A percentile compares a stretch with the other conserved stretches of the same genome.
These are phyloP conservation scores for Thomomys bottae DNA, from an alignment of 2,113 vertebrate species.

Conservation along the genomic window DNA sequence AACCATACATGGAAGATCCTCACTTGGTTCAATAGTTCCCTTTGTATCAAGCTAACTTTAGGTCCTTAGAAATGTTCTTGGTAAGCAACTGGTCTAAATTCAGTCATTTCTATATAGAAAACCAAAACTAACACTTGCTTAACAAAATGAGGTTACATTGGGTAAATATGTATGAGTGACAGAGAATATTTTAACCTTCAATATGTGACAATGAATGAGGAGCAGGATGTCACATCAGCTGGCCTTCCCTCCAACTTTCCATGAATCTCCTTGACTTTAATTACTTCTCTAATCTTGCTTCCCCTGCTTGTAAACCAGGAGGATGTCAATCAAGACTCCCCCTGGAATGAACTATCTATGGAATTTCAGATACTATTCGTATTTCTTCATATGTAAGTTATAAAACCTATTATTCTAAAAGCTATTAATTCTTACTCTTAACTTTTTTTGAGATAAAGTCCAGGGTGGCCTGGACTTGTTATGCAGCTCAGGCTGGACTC, in stretches of 20 bases:
- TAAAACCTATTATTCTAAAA: neutral
- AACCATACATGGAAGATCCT: too few relatives aligned
- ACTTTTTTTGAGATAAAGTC: too few relatives aligned
- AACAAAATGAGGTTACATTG: neutral
- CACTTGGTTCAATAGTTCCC: too few relatives aligned
- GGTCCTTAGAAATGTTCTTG: neutral
- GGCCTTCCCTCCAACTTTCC: neutral
- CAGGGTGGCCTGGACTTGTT: too few relatives aligned
- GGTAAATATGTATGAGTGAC: neutral
- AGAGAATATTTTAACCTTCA: neutral
- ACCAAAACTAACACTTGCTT: neutral
- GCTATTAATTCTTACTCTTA: neutral
- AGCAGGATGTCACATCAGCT: neutral
- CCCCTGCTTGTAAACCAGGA: neutral
- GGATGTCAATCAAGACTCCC: neutral
- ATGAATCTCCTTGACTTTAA: neutral
- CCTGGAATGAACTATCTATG: neutral
- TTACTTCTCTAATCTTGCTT: neutral
- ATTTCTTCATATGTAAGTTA: neutral
- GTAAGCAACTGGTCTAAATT: neutral
- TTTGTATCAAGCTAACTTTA: neutral
- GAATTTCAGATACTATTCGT: neutral
- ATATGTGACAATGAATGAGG: neutral
- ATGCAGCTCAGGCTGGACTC: too few relatives aligned
- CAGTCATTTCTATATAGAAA: neutral